phyloP scores from a whole-genome alignment of 2,113 vertebrate species.

The Donacobius atricapilla region DNA sequence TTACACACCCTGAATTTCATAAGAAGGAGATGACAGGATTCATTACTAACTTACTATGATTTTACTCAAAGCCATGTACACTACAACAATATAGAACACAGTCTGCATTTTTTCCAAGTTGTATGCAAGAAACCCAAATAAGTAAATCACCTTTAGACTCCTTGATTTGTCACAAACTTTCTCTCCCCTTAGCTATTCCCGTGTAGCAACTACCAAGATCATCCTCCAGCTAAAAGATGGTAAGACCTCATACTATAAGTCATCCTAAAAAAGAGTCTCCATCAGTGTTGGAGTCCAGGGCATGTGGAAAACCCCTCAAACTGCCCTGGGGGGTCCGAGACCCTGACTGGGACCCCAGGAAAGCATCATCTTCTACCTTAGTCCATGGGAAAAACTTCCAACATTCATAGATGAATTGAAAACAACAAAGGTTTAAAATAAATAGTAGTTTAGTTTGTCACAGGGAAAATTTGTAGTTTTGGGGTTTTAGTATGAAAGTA shows the following conservation, averaged over 20 bases:
- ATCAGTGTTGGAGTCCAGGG: too few relatives aligned
- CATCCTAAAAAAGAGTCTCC: background rate
- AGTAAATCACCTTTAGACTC: background rate
- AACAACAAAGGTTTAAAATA: too few relatives aligned
- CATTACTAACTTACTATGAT: background rate
- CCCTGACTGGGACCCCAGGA: too few relatives aligned
- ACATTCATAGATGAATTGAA: too few relatives aligned
- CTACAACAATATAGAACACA: background rate
- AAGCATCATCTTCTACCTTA: too few relatives aligned
- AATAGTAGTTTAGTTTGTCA: too few relatives aligned
- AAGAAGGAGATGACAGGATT: background rate
- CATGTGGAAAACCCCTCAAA: too few relatives aligned
- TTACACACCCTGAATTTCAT: background rate
- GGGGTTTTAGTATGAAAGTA: too few relatives aligned
- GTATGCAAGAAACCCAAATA: background rate
- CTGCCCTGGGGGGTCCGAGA: too few relatives aligned
- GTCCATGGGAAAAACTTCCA: too few relatives aligned
- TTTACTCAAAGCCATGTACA: background rate
- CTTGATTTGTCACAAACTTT: background rate
- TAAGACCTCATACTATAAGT: background rate
- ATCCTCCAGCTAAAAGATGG: background rate
- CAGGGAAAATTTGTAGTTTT: too few relatives aligned
- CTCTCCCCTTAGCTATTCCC: background rate
- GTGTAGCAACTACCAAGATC: background rate
- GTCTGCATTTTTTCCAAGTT: background rate